Percentiles rank a stretch among this genome's conserved stretches.
Evolutionary conservation across 2,113 vertebrate species (phyloP).

Genomic region (Etia nguti): DNA sequence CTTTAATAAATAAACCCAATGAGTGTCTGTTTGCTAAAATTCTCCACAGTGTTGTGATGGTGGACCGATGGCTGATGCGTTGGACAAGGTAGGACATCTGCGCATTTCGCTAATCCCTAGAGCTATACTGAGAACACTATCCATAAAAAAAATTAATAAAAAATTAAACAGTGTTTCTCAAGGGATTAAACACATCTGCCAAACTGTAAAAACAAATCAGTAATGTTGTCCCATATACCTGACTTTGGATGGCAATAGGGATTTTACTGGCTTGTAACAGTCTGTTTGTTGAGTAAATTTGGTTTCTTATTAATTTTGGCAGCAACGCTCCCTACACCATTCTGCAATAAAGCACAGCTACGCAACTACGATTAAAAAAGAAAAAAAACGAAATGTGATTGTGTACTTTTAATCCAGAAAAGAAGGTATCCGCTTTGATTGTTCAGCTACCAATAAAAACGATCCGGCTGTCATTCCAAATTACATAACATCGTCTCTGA

Average conservation of each 20-base stretch:
- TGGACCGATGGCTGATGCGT: not conserved
- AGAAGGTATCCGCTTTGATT: slow-evolving; percentile 17
- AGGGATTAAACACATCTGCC: not conserved
- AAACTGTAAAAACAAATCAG: not conserved
- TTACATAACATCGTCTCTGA: slow-evolving; percentile 40
- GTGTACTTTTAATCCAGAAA: slow-evolving; percentile 27
- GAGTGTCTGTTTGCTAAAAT: not conserved
- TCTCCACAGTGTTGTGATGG: not conserved
- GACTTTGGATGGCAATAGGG: not conserved
- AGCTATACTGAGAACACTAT: slow-evolving; percentile 14
- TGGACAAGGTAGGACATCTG: slow-evolving; percentile 21
- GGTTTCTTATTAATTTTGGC: not conserved
- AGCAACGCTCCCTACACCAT: not conserved
- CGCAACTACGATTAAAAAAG: not conserved
- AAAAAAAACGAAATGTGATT: not conserved
- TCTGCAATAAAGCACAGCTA: not conserved
- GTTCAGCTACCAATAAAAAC: slow-evolving; percentile 14
- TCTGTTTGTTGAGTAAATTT: not conserved
- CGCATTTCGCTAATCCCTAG: slow-evolving; percentile 27
- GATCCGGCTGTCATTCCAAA: slow-evolving; percentile 25
- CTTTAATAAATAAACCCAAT: not conserved
- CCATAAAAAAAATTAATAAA: not conserved
- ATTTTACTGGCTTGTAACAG: not conserved
- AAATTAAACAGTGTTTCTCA: not conserved
- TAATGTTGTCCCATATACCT: not conserved